A percentile compares a stretch with the other conserved stretches of the same genome.
These are phyloP conservation scores for Nomada goodeniana DNA, from an alignment of 2,888 invertebrate genomes.

Conservation along the genomic window DNA sequence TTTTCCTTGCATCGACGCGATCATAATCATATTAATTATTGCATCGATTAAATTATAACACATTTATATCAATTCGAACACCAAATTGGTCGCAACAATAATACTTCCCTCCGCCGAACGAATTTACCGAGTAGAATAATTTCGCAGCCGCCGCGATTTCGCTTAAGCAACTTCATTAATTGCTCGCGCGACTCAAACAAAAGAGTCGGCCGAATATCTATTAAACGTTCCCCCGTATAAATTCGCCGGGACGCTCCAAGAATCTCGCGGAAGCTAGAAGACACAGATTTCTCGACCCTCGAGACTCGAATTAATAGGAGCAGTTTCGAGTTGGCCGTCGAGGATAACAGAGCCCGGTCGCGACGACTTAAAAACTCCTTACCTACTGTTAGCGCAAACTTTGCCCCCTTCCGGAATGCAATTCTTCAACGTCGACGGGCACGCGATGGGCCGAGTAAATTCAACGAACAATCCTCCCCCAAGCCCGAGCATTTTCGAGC, in stretches of 20 bases:
- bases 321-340: slow-evolving; percentile 48
- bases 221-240: not conserved
- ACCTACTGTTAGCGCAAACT: slow-evolving; percentile 59
- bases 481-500: slow-evolving; percentile 50
- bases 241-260: not conserved
- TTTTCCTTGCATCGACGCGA: no score
- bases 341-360: slow-evolving; percentile 50
- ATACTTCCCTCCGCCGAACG: no score
- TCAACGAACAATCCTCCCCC: slow-evolving; percentile 52
- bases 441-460: slow-evolving; percentile 65
- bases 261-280: not conserved
- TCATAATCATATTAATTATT: no score
- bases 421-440: slow-evolving; percentile 68
- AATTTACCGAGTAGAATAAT: no score
- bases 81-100: no score
- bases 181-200: not conserved
- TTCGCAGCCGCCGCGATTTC: no score
- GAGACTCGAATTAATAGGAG: slow-evolving; percentile 59
- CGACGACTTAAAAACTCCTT: slow-evolving; percentile 65
- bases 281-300: not conserved
- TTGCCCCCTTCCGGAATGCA: slow-evolving; percentile 53
- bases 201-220: not conserved
- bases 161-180: not conserved
- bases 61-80: no score
- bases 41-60: no score